phyloP scores from a whole-genome alignment of 2,888 invertebrate genomes.

The Hoplodrina ambigua region DNA sequence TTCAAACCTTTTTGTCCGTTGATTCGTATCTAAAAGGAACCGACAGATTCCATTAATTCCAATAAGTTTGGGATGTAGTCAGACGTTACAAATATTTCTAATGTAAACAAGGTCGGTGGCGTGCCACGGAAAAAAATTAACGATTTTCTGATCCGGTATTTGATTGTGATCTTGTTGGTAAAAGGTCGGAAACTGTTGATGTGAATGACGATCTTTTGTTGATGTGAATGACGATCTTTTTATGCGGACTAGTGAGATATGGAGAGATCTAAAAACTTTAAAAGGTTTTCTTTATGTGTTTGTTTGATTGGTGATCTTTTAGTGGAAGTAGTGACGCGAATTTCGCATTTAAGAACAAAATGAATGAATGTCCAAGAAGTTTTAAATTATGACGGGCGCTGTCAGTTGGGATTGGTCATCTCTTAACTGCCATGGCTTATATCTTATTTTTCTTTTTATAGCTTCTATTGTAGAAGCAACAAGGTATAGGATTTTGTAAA shows the following conservation, averaged over 20 bases:
- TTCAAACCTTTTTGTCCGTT: constrained; percentile 30
- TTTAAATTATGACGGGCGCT: neutral
- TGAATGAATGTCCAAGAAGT: neutral
- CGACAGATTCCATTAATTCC: constrained; percentile 55
- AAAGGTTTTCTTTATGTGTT: constrained; percentile 1
- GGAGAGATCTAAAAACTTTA: neutral
- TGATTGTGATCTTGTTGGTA: constrained; percentile 34
- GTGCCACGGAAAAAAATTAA: constrained; percentile 60
- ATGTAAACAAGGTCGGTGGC: constrained; percentile 61
- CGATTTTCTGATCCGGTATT: constrained; percentile 61
- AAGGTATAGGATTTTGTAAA: too few species aligned
- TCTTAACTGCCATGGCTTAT: too few species aligned
- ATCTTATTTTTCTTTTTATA: too few species aligned
- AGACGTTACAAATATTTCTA: constrained; percentile 63
- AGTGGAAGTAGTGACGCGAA: neutral
- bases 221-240: constrained; percentile 30
- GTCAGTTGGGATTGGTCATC: too few species aligned
- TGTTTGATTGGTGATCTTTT: constrained; percentile 5
- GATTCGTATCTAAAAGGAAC: constrained; percentile 46
- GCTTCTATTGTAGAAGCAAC: too few species aligned
- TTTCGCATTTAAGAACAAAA: neutral
- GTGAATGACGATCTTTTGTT: constrained; percentile 30
- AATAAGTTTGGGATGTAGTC: constrained; percentile 42
- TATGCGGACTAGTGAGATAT: constrained; percentile 4
- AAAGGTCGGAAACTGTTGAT: constrained; percentile 31